phyloP scores from a whole-genome alignment of 2,888 invertebrate species.

The Ypsolopha scabrella region DNA sequence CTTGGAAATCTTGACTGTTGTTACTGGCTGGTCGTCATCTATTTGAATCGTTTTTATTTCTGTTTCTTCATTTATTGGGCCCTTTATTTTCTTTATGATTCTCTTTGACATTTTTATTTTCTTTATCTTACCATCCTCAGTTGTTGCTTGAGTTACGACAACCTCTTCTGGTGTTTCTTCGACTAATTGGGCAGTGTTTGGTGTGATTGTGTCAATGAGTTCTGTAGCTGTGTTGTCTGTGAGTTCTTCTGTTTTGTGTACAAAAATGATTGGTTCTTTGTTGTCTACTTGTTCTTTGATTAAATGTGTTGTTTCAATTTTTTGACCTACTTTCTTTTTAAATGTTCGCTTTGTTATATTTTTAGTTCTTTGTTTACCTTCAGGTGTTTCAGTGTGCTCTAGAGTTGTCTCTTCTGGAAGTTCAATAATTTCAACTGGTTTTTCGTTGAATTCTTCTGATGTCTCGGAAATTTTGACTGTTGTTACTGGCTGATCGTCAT shows the following conservation, averaged over 20 bases:
- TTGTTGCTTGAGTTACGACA: conserved; percentile 40
- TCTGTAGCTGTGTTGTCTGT: conserved; percentile 16
- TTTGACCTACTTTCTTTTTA: conserved; percentile 13
- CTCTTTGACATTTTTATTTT: conserved; percentile 17
- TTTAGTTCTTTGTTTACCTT: conserved; percentile 13
- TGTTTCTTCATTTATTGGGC: conserved; percentile 30
- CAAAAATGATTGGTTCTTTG: conserved; percentile 19
- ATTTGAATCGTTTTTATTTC: conserved; percentile 24
- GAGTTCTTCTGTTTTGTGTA: conserved; percentile 25
- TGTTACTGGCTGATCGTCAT: conserved; percentile 12
- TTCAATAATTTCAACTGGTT: conserved; percentile 8
- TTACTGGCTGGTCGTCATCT: conserved; percentile 16
- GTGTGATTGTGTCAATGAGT: conserved; percentile 12
- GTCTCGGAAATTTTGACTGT: conserved; percentile 14
- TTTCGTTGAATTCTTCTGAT: conserved; percentile 2
- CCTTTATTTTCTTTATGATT: conserved; percentile 22
- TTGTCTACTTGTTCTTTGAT: conserved; percentile 22
- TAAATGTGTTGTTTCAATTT: conserved; percentile 29
- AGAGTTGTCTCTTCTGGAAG: conserved; percentile 19
- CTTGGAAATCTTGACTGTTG: conserved; percentile 7
- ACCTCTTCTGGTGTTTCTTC: conserved; percentile 16
- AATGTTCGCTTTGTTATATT: conserved; percentile 12
- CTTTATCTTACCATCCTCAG: conserved; percentile 30
- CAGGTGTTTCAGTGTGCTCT: conserved; percentile 6
- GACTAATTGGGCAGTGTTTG: conserved; percentile 20